These are phyloP conservation scores for Epirrhoe tristata DNA, from an alignment of 2,888 invertebrate genomes.

Conservation along the genomic window DNA sequence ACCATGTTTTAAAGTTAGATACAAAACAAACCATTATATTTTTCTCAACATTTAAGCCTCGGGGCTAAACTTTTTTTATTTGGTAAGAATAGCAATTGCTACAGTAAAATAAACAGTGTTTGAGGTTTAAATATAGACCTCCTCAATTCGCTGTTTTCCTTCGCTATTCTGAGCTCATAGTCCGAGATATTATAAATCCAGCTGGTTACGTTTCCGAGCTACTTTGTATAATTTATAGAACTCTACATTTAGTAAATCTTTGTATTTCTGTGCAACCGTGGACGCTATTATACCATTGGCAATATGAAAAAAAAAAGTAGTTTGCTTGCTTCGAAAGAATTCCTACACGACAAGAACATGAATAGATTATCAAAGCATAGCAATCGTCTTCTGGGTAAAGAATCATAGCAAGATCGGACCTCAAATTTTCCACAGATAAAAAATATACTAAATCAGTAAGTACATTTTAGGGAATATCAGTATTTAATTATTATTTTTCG, in stretches of 20 bases:
- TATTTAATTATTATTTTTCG: too few relatives aligned
- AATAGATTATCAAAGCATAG: too few relatives aligned
- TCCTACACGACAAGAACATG: too few relatives aligned
- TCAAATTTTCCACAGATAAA: too few relatives aligned
- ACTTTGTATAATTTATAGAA: slow-evolving; percentile 4
- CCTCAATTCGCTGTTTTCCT: background rate
- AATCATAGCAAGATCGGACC: too few relatives aligned
- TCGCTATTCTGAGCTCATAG: background rate
- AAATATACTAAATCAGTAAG: too few relatives aligned
- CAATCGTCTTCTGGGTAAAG: too few relatives aligned
- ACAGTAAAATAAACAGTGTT: background rate
- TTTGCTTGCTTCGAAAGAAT: background rate
- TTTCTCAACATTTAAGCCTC: too few relatives aligned
- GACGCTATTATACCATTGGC: background rate
- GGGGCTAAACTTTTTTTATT: too few relatives aligned
- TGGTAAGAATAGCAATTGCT: background rate
- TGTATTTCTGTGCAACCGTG: background rate
- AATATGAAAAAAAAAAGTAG: background rate
- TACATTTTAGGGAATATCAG: too few relatives aligned
- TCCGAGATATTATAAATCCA: background rate
- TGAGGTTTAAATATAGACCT: background rate
- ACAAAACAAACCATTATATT: too few relatives aligned
- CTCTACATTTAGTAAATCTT: slow-evolving; percentile 17
- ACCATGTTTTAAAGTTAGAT: too few relatives aligned
- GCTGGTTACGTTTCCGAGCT: slow-evolving; percentile 1